Conservation (phyloP, 1,140 invertebrate species). For the honey bee (Apis mellifera) region DNA sequence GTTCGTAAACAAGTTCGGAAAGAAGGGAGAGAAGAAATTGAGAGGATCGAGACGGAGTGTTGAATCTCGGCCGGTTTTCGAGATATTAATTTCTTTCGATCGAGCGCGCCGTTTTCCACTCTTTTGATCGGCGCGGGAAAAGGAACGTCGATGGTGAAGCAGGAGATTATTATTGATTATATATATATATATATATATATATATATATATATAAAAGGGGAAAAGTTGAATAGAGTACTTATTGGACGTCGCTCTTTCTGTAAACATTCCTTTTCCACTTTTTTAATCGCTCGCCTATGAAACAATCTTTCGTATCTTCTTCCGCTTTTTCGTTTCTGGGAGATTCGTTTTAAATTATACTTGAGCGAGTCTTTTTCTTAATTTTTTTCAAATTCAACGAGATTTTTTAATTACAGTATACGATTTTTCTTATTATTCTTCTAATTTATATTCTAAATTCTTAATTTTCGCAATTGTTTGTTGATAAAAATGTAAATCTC, state of each 20-base stretch:
- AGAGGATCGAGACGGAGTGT: neutral
- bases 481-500: too few species aligned
- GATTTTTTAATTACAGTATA: too few species aligned
- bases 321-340: too few species aligned
- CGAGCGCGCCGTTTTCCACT: neutral
- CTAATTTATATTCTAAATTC: neutral
- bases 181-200: too few species aligned
- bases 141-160: neutral
- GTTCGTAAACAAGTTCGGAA: too few species aligned
- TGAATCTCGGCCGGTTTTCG: too few species aligned
- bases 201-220: neutral
- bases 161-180: neutral
- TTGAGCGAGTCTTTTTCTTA: too few species aligned
- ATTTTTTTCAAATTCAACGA: too few species aligned
- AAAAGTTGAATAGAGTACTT: neutral
- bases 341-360: too few species aligned
- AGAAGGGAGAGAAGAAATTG: neutral
- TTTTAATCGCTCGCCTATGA: neutral
- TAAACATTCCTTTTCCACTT: neutral
- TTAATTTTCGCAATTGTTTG: too few species aligned
- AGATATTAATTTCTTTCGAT: conserved; percentile 24
- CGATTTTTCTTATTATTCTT: too few species aligned
- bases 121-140: neutral
- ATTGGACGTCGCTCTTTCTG: neutral
- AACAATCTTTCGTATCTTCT: neutral